Evolutionary conservation across 53 echinoderm and acorn worm species (phyloP).

Genomic region (Apostichopus leukothele): DNA sequence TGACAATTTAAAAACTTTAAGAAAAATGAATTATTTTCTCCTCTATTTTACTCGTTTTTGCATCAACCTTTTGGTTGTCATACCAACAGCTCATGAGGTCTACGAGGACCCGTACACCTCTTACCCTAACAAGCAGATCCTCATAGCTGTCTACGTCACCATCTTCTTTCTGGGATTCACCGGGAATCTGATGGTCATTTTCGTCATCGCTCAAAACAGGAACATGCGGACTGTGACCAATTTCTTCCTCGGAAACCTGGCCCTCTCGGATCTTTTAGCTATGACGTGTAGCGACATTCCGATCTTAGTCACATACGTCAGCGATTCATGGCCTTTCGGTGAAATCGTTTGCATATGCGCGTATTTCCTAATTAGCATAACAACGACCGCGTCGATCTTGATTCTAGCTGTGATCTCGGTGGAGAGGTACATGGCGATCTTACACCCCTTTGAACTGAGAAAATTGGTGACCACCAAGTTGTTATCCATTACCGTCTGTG

Average conservation of each 20-base stretch:
- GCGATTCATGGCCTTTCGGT: slow-evolving; percentile 73
- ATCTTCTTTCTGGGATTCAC: slow-evolving; percentile 76
- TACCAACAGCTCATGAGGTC: too few species aligned
- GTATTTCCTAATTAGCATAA: slow-evolving; percentile 64
- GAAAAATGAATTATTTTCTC: too few species aligned
- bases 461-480: slow-evolving; percentile 70
- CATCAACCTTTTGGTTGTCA: too few species aligned
- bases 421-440: slow-evolving; percentile 88
- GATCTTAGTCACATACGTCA: slow-evolving; percentile 66
- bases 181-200: slow-evolving; percentile 85
- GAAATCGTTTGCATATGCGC: slow-evolving; percentile 62
- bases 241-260: slow-evolving; percentile 89
- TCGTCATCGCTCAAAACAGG: slow-evolving; percentile 81
- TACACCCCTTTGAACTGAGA: slow-evolving; percentile 76
- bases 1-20: too few species aligned
- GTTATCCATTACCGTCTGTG: slow-evolving; percentile 64
- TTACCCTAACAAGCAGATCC: slow-evolving; percentile 66
- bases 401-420: slow-evolving; percentile 83
- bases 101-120: slow-evolving; percentile 61
- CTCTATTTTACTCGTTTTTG: too few species aligned
- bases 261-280: slow-evolving; percentile 78
- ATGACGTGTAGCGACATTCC: slow-evolving; percentile 85
- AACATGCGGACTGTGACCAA: slow-evolving; percentile 95
- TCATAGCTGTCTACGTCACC: slow-evolving; percentile 63
- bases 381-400: slow-evolving; percentile 77